Evolutionary conservation across 2,113 vertebrate species (phyloP), one percentile per base, ranked within the genome.

Genomic region (Pholis gunnellus): DNA sequence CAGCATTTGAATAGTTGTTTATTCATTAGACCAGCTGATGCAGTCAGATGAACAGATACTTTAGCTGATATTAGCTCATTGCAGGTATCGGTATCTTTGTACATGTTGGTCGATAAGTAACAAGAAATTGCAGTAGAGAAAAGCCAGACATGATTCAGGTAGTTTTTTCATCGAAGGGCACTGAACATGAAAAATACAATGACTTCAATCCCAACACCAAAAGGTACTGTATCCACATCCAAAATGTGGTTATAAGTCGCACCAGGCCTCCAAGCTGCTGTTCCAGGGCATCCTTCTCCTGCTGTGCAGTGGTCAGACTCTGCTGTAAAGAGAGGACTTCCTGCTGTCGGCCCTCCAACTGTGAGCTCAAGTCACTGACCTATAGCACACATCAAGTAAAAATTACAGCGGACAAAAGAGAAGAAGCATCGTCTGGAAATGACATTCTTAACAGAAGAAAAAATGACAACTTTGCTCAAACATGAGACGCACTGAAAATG

Each of bases 221-320:
- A 2, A 65, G 4, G 14, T 46, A 22, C 25, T 68, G 22, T 22
- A 48, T 25, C 6, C 13, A 66, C 38, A 61, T 46, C n/a, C 6
- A 79, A 36, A 68, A 52, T 36, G 14, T 44, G 22, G 13, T 20
- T 6, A 11, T 9, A 44, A 68, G 84, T 94, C 97, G 96, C 94
- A 99, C 98, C 97, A 98, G 85, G 83, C 78, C 79, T 87, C 90
- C 94, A 78, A 97, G 95, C 67, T 98, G 96, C 84, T 96, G 94
- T 87, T 97, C 96, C 94, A 97, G 90, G 90, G 92, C 84, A 79
- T 95, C 94, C 86, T 96, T 98, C 80, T 95, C 94, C 93, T 95
- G 95, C 86, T 96, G 95, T 88, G 95, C 90, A 84, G 92, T 91
- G 86, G 91, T 89, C 92, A 98, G 90, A 87, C 82, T 96, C 93